phyloP scores from a whole-genome alignment of 2,113 vertebrate species.

The Podiceps cristatus region DNA sequence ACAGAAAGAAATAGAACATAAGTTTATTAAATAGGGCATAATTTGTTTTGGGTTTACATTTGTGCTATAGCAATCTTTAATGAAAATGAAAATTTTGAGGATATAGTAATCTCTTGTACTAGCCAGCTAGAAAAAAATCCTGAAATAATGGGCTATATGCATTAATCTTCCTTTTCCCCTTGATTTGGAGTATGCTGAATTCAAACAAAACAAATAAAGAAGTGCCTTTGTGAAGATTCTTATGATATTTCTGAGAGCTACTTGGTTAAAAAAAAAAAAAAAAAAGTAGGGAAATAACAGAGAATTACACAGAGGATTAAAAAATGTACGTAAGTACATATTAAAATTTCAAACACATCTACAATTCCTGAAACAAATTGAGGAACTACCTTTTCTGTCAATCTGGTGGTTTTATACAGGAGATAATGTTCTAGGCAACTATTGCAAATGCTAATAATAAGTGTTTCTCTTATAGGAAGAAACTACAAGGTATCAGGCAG shows the following conservation, averaged over 20 bases:
- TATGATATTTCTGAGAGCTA: background rate
- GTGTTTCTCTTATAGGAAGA: background rate
- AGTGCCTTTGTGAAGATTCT: background rate
- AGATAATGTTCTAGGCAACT: background rate
- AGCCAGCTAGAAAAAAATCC: background rate
- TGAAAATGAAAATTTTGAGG: background rate
- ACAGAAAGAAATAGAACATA: background rate
- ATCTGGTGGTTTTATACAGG: background rate
- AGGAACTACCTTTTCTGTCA: background rate
- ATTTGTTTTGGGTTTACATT: background rate
- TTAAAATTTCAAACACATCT: background rate
- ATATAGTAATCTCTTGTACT: background rate
- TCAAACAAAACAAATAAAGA: background rate
- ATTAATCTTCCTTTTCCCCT: background rate
- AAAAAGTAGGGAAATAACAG: background rate
- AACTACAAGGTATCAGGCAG: background rate
- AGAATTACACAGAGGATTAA: background rate
- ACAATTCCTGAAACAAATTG: background rate
- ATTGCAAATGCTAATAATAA: background rate
- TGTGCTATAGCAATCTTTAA: background rate
- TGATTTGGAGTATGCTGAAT: background rate
- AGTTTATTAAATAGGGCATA: background rate
- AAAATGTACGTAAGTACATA: background rate
- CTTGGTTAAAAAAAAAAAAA: accelerated
- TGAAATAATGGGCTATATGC: background rate